phyloP scores from a whole-genome alignment of 2,797 vertebrate species.

The Sardinella longiceps region DNA sequence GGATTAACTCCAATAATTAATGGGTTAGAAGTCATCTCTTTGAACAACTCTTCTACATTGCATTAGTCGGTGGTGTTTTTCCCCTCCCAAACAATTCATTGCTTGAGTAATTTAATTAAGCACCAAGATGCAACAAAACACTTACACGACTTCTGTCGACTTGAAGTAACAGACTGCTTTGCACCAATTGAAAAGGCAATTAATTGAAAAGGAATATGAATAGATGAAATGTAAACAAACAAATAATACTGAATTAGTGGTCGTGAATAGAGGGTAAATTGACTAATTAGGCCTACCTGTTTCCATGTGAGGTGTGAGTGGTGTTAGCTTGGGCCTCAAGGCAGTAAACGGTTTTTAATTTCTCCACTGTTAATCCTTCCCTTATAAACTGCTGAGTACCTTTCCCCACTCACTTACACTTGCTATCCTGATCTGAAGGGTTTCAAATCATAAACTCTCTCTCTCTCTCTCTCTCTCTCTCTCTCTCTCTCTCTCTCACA shows the following conservation, averaged over 20 bases:
- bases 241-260: conserved; percentile 24
- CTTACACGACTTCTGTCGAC: conserved; percentile 15
- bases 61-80: conserved; percentile 40
- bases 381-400: not conserved
- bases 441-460: conserved; percentile 63
- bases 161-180: not conserved
- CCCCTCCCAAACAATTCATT: conserved; percentile 60
- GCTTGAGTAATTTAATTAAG: conserved; percentile 64
- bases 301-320: not conserved
- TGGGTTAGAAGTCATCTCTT: conserved; percentile 65
- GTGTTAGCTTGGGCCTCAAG: not conserved
- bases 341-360: not conserved
- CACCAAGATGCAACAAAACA: conserved; percentile 48
- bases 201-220: conserved; percentile 38
- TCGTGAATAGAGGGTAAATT: not conserved
- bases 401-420: not conserved
- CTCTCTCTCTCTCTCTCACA: conserved; percentile 50
- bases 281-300: not conserved
- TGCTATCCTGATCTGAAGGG: not conserved
- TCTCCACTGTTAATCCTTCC: not conserved
- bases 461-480: conserved; percentile 38
- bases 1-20: conserved; percentile 71
- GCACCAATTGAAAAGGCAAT: conserved; percentile 30
- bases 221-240: not conserved
- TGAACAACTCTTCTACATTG: conserved; percentile 57